phyloP scores from a whole-genome alignment of 2,797 vertebrate species.

The Thalassophryne amazonica region DNA sequence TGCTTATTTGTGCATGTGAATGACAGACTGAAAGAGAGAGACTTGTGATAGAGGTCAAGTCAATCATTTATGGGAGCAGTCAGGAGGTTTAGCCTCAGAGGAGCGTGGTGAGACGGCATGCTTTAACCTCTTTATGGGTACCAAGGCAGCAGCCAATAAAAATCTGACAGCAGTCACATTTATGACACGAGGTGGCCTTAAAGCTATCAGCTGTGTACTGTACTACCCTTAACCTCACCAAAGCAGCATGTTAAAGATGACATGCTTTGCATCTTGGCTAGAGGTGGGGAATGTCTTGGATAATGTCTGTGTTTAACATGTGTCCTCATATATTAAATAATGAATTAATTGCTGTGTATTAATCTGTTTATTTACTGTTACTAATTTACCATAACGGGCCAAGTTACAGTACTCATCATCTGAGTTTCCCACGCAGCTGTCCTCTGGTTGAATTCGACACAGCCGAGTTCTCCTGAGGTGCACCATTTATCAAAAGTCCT shows the following conservation, averaged over 20 bases:
- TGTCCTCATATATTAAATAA: too few species aligned
- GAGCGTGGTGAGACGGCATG: conserved; percentile 50
- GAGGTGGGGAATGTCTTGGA: too few species aligned
- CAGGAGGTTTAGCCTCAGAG: conserved; percentile 50
- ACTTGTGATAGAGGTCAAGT: conserved; percentile 66
- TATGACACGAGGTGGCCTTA: conserved; percentile 61
- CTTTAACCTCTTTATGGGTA: conserved; percentile 60
- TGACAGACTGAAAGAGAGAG: conserved; percentile 14
- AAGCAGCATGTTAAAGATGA: conserved; percentile 13
- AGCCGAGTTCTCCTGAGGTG: too few species aligned
- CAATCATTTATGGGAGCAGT: conserved; percentile 76
- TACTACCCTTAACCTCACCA: conserved; percentile 5
- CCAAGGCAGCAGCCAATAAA: conserved; percentile 50
- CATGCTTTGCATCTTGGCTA: too few species aligned
- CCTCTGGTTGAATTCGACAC: too few species aligned
- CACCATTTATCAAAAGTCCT: too few species aligned
- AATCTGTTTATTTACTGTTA: too few species aligned
- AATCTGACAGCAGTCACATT: conserved; percentile 56
- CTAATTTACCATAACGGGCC: too few species aligned
- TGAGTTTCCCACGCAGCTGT: too few species aligned
- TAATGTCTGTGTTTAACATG: too few species aligned
- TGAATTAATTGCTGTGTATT: too few species aligned
- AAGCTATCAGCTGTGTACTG: conserved; percentile 28
- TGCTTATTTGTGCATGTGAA: conserved; percentile 15
- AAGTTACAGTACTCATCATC: too few species aligned